phyloP scores from a whole-genome alignment of 2,113 vertebrate genomes.

The Charina bottae region DNA sequence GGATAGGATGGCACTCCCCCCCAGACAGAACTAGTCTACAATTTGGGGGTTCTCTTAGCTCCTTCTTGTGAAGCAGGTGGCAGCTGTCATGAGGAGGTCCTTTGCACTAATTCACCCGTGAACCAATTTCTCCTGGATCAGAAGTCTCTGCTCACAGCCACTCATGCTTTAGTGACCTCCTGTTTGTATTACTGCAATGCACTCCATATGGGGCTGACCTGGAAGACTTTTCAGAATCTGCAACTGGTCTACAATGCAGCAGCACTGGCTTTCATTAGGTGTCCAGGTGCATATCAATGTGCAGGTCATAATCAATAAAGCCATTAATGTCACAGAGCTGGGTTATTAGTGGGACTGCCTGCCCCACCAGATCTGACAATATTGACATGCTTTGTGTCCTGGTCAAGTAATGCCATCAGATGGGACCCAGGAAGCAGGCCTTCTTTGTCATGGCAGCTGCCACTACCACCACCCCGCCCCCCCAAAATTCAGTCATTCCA shows the following conservation, averaged over 20 bases:
- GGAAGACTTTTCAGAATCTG: not conserved
- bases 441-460: not conserved
- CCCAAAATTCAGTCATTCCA: not conserved
- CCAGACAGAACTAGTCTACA: no score
- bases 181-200: no score
- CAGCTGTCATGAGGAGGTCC: no score
- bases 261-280: not conserved
- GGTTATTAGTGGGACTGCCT: not conserved
- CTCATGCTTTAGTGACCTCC: no score
- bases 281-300: not conserved
- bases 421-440: not conserved
- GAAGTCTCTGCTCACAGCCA: no score
- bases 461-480: not conserved
- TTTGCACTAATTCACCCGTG: no score
- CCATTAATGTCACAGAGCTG: not conserved
- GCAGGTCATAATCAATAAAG: not conserved
- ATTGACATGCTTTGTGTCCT: not conserved
- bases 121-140: no score
- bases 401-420: not conserved
- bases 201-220: not conserved
- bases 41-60: no score
- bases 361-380: not conserved
- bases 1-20: no score
- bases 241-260: not conserved
- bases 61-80: no score